phyloP scores from a whole-genome alignment of 2,888 invertebrate genomes.

The Dromius quadrimaculatus region DNA sequence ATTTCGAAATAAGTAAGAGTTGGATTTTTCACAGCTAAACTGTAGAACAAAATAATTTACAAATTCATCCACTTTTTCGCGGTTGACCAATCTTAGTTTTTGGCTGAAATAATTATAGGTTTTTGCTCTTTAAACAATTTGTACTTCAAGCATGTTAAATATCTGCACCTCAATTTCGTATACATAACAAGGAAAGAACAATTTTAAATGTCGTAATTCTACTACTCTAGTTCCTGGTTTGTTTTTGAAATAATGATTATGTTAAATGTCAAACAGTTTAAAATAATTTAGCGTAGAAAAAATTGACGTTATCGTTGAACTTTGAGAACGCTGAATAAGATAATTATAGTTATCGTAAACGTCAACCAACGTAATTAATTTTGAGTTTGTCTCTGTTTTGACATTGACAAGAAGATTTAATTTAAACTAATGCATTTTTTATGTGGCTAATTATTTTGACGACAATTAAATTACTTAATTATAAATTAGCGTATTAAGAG shows the following conservation, averaged over 20 bases:
- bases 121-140: too few species aligned
- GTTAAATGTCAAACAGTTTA: conserved; percentile 14
- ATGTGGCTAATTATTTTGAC: neutral
- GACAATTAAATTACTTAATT: neutral
- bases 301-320: neutral
- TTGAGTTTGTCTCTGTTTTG: neutral
- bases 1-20: too few species aligned
- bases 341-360: neutral
- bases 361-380: neutral
- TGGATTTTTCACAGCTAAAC: too few species aligned
- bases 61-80: too few species aligned
- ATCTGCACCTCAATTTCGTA: too few species aligned
- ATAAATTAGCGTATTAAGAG: neutral
- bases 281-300: neutral
- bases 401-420: conserved; percentile 14
- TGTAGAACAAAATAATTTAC: too few species aligned
- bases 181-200: neutral
- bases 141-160: too few species aligned
- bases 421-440: neutral
- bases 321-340: conserved; percentile 1
- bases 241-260: conserved; percentile 21
- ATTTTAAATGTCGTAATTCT: conserved; percentile 7
- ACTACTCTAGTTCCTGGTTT: conserved; percentile 5
- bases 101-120: too few species aligned
- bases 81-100: too few species aligned